A percentile compares a stretch with the other conserved stretches of the same genome.
Evolutionary conservation across 1,140 invertebrate genomes (phyloP).

Genomic region (Lepidurus arcticus): DNA sequence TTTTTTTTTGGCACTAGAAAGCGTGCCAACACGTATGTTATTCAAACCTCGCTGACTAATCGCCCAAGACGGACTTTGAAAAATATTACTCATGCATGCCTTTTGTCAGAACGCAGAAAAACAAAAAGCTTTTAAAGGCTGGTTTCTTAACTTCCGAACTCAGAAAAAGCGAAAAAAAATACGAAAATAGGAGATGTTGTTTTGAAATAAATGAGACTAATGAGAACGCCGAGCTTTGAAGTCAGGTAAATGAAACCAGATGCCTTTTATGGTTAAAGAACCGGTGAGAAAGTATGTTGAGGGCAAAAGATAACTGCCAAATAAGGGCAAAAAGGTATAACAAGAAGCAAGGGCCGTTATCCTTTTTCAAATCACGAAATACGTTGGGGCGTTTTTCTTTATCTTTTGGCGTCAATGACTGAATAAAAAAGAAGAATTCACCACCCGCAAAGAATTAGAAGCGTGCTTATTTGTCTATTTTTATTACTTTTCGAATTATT

Average conservation of each 20-base stretch:
- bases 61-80: not conserved
- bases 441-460: slow-evolving; percentile 8
- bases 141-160: not conserved
- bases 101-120: not conserved
- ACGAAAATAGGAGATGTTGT: not conserved
- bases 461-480: not conserved
- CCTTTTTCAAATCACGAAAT: not conserved
- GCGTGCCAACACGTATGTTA: not conserved
- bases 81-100: not conserved
- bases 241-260: not conserved
- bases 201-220: not conserved
- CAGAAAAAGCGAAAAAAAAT: not conserved
- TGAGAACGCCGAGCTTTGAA: not conserved
- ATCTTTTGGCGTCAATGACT: not conserved
- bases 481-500: no score
- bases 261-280: slow-evolving; percentile 3
- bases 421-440: not conserved
- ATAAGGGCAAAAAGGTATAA: not conserved
- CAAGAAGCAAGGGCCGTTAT: not conserved
- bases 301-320: not conserved
- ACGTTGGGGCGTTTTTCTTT: not conserved
- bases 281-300: slow-evolving; percentile 9
- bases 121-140: not conserved
- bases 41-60: not conserved
- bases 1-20: not conserved